Conservation (phyloP, 2,113 vertebrate genomes). For the Heterochromis multidens region DNA sequence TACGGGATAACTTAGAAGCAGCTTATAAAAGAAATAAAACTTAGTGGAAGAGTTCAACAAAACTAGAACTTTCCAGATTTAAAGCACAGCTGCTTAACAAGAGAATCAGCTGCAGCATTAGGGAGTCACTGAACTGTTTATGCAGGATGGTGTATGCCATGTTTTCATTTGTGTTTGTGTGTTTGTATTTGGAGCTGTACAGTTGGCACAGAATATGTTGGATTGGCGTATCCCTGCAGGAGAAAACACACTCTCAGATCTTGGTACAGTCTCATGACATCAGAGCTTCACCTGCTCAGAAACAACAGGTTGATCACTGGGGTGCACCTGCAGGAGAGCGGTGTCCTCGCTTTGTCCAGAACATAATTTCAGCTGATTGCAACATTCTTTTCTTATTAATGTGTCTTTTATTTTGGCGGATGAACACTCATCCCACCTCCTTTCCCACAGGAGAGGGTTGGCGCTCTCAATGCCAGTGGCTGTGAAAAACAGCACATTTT, state of each 20-base stretch:
- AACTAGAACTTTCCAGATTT: not conserved
- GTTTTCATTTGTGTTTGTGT: not conserved
- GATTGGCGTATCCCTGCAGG: not conserved
- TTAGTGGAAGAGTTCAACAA: not conserved
- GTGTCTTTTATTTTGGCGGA: slow-evolving; percentile 51
- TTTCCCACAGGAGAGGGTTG: slow-evolving; percentile 43
- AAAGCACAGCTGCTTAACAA: not conserved
- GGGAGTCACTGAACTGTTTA: not conserved
- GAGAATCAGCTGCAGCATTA: not conserved
- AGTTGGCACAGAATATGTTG: not conserved
- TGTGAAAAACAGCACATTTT: slow-evolving; percentile 69
- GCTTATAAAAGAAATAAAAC: not conserved
- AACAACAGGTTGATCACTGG: slow-evolving; percentile 2
- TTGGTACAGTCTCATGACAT: not conserved
- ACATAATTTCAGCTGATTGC: slow-evolving; percentile 45
- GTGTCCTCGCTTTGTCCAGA: not conserved
- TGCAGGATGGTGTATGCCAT: not conserved
- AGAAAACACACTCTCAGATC: slow-evolving; percentile 8
- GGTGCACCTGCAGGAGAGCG: not conserved
- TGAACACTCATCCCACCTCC: slow-evolving; percentile 32
- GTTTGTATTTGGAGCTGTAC: not conserved
- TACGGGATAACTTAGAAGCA: not conserved
- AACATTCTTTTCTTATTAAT: slow-evolving; percentile 48
- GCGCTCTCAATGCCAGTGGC: slow-evolving; percentile 44
- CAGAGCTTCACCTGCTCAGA: slow-evolving; percentile 16